Conservation (phyloP, 2,113 vertebrate genomes). For the Pheucticus melanocephalus region DNA sequence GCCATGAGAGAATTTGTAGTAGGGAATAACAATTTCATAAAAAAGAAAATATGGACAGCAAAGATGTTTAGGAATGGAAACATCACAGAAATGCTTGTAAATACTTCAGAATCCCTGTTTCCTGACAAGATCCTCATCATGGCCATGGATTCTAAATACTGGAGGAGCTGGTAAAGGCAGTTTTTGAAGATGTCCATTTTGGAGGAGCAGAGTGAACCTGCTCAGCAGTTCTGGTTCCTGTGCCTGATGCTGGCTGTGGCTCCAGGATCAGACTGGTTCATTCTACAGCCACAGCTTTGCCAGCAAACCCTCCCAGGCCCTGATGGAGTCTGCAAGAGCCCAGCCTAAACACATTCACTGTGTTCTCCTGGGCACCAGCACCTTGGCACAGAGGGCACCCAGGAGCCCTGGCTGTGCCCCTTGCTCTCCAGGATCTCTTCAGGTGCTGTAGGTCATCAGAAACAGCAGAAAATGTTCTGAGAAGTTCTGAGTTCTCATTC, state of each 20-base stretch:
- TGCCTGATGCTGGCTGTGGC: background rate
- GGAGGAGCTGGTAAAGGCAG: background rate
- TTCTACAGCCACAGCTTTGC: background rate
- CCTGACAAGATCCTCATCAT: background rate
- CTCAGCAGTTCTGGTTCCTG: background rate
- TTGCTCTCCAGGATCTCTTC: background rate
- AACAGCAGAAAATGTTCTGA: background rate
- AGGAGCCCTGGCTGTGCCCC: background rate
- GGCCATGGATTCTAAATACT: background rate
- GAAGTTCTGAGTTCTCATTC: background rate
- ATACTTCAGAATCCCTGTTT: background rate
- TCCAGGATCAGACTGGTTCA: background rate
- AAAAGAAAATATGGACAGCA: background rate
- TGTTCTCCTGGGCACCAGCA: background rate
- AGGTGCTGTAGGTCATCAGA: background rate
- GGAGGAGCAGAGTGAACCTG: background rate
- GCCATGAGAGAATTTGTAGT: background rate
- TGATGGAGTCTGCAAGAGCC: background rate
- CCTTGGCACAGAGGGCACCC: background rate
- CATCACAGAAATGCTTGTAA: background rate
- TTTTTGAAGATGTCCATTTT: accelerated
- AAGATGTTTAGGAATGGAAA: background rate
- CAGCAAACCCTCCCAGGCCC: background rate
- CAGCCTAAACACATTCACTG: background rate
- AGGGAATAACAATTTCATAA: background rate